Conservation (phyloP, 2,113 vertebrate species). For the Gasterosteus nipponicus region DNA sequence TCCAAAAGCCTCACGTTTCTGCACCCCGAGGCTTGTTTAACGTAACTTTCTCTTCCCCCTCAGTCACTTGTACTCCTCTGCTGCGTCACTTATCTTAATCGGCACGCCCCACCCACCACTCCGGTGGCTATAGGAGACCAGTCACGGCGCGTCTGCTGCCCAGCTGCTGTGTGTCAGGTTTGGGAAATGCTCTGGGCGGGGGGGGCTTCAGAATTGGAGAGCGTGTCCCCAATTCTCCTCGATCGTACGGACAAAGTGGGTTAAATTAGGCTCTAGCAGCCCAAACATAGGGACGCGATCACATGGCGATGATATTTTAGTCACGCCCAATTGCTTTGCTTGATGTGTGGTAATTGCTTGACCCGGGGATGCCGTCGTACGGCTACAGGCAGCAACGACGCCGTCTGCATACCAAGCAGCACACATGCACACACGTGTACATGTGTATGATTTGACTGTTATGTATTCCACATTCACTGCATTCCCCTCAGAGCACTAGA, state of each 20-base stretch:
- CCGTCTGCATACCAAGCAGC: constrained; percentile 64
- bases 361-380: constrained; percentile 61
- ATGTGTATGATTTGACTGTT: constrained; percentile 22
- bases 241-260: constrained; percentile 76
- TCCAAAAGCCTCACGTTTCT: constrained; percentile 34
- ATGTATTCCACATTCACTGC: constrained; percentile 13
- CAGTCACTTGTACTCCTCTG: constrained; percentile 36
- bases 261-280: constrained; percentile 70
- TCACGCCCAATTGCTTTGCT: constrained; percentile 80
- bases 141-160: constrained; percentile 54
- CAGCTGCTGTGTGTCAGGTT: constrained; percentile 55
- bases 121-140: constrained; percentile 41
- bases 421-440: constrained; percentile 23
- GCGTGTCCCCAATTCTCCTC: constrained; percentile 76
- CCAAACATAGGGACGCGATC: constrained; percentile 74
- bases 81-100: constrained; percentile 46
- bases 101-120: constrained; percentile 58
- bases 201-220: constrained; percentile 64
- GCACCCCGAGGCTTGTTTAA: constrained; percentile 21
- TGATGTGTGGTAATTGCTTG: constrained; percentile 83
- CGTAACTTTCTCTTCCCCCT: constrained; percentile 25
- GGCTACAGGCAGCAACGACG: constrained; percentile 44
- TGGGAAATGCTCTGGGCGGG: constrained; percentile 54
- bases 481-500: constrained; percentile 30
- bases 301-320: constrained; percentile 76